Conservation (phyloP, 2,888 invertebrate species). For the Fragum fragum region DNA sequence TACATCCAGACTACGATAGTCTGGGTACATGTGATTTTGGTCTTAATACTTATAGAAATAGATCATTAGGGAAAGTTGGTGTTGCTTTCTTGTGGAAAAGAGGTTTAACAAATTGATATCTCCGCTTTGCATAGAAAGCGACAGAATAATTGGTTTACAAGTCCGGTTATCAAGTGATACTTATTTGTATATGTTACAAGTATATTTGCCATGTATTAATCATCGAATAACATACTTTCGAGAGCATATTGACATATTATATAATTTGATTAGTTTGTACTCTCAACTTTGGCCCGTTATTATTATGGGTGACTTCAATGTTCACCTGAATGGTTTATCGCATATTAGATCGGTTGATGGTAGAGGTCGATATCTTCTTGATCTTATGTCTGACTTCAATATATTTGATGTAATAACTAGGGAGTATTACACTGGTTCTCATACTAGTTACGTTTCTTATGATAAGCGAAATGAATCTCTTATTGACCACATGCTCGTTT, state of each 20-base stretch:
- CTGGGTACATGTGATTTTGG: background rate
- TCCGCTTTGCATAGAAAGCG: background rate
- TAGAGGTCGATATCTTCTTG: background rate
- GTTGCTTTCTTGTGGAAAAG: background rate
- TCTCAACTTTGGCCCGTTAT: background rate
- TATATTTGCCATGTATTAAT: background rate
- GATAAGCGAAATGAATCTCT: background rate
- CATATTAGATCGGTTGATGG: background rate
- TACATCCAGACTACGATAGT: background rate
- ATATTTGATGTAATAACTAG: background rate
- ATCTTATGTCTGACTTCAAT: background rate
- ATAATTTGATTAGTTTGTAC: slow-evolving; percentile 2
- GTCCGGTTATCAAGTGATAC: background rate
- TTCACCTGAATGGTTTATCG: background rate
- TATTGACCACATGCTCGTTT: background rate
- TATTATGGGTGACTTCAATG: background rate
- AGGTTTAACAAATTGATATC: background rate
- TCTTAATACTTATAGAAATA: background rate
- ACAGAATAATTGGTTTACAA: background rate
- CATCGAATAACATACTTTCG: background rate
- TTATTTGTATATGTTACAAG: background rate
- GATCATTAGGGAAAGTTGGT: background rate
- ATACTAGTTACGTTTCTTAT: background rate
- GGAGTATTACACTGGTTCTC: background rate
- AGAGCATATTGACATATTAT: background rate